These are phyloP conservation scores for Camponotus vicinus DNA, from an alignment of 1,140 invertebrate species.

Conservation along the genomic window DNA sequence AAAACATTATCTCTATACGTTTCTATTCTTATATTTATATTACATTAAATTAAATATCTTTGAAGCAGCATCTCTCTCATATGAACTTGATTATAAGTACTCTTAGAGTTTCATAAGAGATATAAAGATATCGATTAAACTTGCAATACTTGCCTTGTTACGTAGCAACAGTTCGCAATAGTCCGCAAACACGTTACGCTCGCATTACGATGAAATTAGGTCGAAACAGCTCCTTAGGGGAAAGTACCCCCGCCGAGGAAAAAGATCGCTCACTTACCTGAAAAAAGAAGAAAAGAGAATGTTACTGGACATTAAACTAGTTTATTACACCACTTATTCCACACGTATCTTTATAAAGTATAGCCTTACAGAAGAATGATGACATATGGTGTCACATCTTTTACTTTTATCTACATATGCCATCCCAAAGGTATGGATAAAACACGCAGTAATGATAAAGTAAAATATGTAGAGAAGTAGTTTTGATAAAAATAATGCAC, in stretches of 20 bases:
- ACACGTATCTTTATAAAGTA: constrained; percentile 16
- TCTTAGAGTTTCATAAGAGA: background rate
- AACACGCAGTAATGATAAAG: background rate
- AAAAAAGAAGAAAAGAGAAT: constrained; percentile 24
- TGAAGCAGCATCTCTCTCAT: background rate
- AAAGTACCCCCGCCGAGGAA: background rate
- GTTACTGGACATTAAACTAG: constrained; percentile 37
- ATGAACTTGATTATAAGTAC: too few species aligned
- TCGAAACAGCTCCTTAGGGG: constrained; percentile 32
- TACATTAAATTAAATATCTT: constrained; percentile 1
- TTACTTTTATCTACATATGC: background rate
- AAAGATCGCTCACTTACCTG: constrained; percentile 39
- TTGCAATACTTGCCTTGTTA: background rate
- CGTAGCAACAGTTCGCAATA: constrained; percentile 3
- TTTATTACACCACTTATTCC: constrained; percentile 37
- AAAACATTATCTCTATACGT: background rate
- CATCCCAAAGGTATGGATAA: background rate
- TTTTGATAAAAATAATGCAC: background rate
- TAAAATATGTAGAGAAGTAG: background rate
- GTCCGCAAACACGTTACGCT: constrained; percentile 38
- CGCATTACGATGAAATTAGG: constrained; percentile 46
- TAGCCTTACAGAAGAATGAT: background rate
- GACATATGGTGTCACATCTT: background rate
- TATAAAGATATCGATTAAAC: background rate
- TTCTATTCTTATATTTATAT: background rate